Conservation (phyloP, 2,888 invertebrate genomes). For the Phaonia tiefii region DNA sequence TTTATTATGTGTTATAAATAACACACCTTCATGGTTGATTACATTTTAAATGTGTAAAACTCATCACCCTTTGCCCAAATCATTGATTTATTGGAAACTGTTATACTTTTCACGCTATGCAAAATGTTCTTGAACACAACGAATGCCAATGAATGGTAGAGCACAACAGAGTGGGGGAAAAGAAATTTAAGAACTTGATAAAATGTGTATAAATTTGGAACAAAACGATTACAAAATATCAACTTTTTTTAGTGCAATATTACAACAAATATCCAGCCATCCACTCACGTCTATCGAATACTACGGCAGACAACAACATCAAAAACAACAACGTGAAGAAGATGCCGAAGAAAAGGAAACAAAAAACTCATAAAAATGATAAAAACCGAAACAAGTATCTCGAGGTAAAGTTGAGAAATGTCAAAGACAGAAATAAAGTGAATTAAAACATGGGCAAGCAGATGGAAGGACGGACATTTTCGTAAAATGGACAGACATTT, state of each 20-base stretch:
- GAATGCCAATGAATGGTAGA: too few relatives aligned
- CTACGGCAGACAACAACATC: neutral
- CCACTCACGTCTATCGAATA: neutral
- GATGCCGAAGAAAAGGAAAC: neutral
- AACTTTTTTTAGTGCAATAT: constrained; percentile 27
- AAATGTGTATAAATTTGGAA: constrained; percentile 1
- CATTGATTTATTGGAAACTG: constrained; percentile 17
- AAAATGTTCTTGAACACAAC: too few relatives aligned
- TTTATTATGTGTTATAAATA: too few relatives aligned
- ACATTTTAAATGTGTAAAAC: constrained; percentile 11
- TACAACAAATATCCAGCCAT: constrained; percentile 15
- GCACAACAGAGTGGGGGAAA: too few relatives aligned
- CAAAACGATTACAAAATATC: constrained; percentile 30
- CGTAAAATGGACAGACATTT: neutral
- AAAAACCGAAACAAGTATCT: neutral
- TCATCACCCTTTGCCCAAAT: neutral
- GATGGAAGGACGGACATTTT: neutral
- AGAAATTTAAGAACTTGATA: neutral
- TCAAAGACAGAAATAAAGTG: neutral
- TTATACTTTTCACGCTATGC: neutral
- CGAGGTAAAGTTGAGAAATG: constrained; percentile 24
- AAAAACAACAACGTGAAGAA: neutral
- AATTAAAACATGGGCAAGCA: neutral
- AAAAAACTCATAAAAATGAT: neutral
- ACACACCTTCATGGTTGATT: neutral